A percentile compares a stretch with the other conserved stretches of the same genome.
Conservation (phyloP, 2,797 vertebrate species). For the Lepidocolaptes lacrymiger region DNA sequence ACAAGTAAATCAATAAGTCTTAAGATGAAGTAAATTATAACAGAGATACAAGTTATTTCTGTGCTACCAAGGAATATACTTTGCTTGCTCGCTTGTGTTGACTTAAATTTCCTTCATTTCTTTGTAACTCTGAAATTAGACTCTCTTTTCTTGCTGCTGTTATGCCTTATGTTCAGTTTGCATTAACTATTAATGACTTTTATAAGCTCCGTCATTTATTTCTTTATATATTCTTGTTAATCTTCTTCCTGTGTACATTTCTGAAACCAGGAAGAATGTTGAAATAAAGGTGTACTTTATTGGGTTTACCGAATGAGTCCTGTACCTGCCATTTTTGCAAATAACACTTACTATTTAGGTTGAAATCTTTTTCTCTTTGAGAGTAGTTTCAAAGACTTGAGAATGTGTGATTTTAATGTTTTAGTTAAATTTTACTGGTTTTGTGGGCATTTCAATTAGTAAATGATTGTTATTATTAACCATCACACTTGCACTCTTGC, state of each 20-base stretch:
- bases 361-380: neutral
- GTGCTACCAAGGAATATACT: neutral
- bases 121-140: neutral
- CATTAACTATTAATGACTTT: neutral
- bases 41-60: neutral
- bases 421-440: neutral
- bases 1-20: neutral
- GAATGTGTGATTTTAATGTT: neutral
- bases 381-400: neutral
- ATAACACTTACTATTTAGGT: neutral
- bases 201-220: neutral
- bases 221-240: neutral
- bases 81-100: neutral
- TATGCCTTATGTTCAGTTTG: neutral
- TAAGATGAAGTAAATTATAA: neutral
- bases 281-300: neutral
- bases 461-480: neutral
- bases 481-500: neutral
- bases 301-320: neutral
- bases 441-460: neutral
- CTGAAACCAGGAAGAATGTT: neutral
- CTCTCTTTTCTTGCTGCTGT: neutral
- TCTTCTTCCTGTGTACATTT: neutral
- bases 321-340: neutral
- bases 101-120: neutral